Evolutionary conservation across 2,797 vertebrate species (phyloP), one percentile per base, ranked within the genome.

Genomic region (Cryptoblepharus egeriae): DNA sequence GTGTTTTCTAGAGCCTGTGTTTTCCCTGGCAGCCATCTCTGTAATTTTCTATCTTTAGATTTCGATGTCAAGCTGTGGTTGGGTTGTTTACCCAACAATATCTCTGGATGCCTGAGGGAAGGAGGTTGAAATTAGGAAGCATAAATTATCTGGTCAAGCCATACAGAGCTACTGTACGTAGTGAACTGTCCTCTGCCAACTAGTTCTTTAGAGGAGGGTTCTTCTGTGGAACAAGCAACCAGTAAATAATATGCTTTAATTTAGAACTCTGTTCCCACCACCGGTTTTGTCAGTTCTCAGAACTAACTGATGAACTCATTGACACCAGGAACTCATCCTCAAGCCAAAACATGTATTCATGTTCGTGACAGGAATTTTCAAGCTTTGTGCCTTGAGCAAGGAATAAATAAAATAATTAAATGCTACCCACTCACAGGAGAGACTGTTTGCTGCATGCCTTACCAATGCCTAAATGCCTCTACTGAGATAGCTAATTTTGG

Each of bases 11-110:
- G 74, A 83, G 79, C 79, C 71, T 79, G 64, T 82, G 85, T 81
- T 91, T 88, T 79, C 55, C 58, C 65, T 89, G 88, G 90, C 90
- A 86, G 39, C 58, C 22, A 13, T 45, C 65, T 75, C 58, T 87
- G 77, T 89, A 86, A 89, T 89, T 88, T 90, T 69, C 81, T 88
- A 88, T 85, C 79, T 88, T 86, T 80, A 86, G 68, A 60, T 61
- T 42, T 52, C 22, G 78, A 72, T 77, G 73, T 32, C 42, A 69
- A 81, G 74, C 42, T 1, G 64, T 5, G 45, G 86, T 67, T 80
- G 80, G 6, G 37, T 70, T 83, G 82, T 79, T 79, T 80, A 83
- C 42, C 32, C 60, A 75, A 49, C 45, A 45, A 80, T 35, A 26
- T 70, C 57, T 42, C 42, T 69, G 63, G 61, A 61, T 69, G 78